Evolutionary conservation across 2,797 vertebrate genomes (phyloP), one percentile per base, ranked within the genome.

Genomic region (Hippoglossus hippoglossus): DNA sequence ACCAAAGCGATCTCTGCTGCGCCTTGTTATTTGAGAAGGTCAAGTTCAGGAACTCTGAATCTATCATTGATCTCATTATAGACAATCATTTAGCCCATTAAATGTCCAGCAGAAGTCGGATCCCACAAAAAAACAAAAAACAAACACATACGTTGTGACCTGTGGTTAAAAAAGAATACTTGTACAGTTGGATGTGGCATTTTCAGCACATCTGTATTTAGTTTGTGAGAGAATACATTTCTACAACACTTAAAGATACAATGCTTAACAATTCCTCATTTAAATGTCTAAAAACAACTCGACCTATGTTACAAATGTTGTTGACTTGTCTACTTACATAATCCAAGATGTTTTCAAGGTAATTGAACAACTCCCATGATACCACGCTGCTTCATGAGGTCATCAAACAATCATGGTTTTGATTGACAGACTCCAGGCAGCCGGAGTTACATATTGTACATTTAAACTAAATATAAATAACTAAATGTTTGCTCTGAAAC

Each of bases 1-100:
- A 77, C 85, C 41, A 2, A 73, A 39, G 34, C 15, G n/a, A 77
- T 70, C 67, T 77, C 51, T 46, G 44, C 16, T 24, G 59, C 56
- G 18, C 13, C 39, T 16, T 41, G 12, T 24, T 69, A 63, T 28
- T 52, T 24, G 3, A 67, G n/a, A 26, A 54, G 51, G 36, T 61
- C 25, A 49, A 21, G 19, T 55, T 62, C 12, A 52, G 54, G 22
- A 54, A 36, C 18, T 47, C 24, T 50, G 24, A 22, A 46, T 36
- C 13, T 16, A 6, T 57, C 31, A 24, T 60, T 22, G n/a, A 59
- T 28, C 22, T 55, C 47, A 22, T 54, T 69, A 16, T 66, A 44
- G 18, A 69, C 41, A 31, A 10, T 26, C 8, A 0, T 60, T 67
- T 6, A 47, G 18, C 16, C 16, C 19, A 2, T 47, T 49, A n/a